phyloP scores from a whole-genome alignment of 2,888 invertebrate species.

The Idaea biselata region DNA sequence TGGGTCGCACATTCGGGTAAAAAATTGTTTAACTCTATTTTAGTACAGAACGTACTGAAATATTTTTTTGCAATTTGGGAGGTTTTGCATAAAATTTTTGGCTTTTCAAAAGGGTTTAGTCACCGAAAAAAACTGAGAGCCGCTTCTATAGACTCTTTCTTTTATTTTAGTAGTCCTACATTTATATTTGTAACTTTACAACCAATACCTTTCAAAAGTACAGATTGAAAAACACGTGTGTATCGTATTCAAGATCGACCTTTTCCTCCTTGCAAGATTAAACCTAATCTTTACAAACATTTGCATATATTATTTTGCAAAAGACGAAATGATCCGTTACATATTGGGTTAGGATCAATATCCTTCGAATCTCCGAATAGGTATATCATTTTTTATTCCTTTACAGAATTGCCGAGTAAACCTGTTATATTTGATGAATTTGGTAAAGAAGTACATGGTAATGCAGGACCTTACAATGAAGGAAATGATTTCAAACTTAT shows the following conservation, averaged over 20 bases:
- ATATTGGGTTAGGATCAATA: neutral
- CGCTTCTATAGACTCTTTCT: neutral
- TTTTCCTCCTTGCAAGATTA: neutral
- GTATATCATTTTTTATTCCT: conserved; percentile 9
- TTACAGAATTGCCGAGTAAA: conserved; percentile 86
- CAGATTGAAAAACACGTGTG: neutral
- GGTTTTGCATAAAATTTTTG: too few relatives aligned
- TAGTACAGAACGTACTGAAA: too few relatives aligned
- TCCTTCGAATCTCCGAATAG: neutral
- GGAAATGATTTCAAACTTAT: conserved; percentile 86
- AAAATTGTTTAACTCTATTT: too few relatives aligned
- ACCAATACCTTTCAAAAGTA: neutral
- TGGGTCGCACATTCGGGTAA: too few relatives aligned
- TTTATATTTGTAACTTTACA: too few relatives aligned
- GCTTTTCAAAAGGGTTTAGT: too few relatives aligned
- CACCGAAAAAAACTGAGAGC: too few relatives aligned
- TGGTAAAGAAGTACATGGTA: conserved; percentile 82
- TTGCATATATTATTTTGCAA: neutral
- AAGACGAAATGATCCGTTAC: neutral
- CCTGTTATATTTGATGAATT: conserved; percentile 87
- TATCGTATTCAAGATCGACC: neutral
- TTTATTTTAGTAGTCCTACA: neutral
- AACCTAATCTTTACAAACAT: neutral
- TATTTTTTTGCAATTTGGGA: too few relatives aligned
- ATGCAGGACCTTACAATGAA: conserved; percentile 88